Base-by-base conservation (phyloP, 2,113 vertebrate species). In the Condylura cristata region DNA sequence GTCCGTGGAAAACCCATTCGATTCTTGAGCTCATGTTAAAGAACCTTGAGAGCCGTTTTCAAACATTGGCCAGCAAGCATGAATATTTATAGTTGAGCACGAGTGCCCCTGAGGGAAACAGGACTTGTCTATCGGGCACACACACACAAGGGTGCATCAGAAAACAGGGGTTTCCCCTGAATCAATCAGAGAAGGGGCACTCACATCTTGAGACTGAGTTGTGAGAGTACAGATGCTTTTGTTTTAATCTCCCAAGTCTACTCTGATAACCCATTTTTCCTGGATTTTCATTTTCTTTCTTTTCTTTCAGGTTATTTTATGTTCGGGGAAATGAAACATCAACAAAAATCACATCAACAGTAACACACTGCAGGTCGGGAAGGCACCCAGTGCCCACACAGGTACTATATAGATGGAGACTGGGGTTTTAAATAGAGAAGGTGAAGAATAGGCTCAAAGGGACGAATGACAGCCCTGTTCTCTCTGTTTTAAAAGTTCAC, bases 231-330 rank as follows among this genome's bases (percentile, higher is more conserved):
- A 8, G 70, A 13, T 37, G 46, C 8, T 60, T 89, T 85, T 48
- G 37, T 60, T 89, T 85, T 48, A 41, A 56, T 41, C 58, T 16
- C 65, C 39, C 18, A 28, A 16, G 26, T 44, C 66, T 61, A 32
- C 56, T 66, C 34, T 68, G 60, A 51, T 39, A 56, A 32, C 30
- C 7, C 91, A 26, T 61, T 85, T 79, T 70, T 28, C 34, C 58
- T 80, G 61, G 11, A 8, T 60, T 90, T 91, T 84, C 37, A 39
- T 84, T 74, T 84, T n/a, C 34, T 48, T 63, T 51, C 89, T 92
- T 66, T 74, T 30, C 66, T 95, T 93, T 74, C 72, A 86, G 92
- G 41, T 56, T 58, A 68, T 44, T 78, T 53, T 78, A 41, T 68
- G 12, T 74, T 61, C 70, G 72, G 39, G 71, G 60, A 86, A 93